These are phyloP conservation scores for Sebastes fasciatus DNA, from an alignment of 2,113 vertebrate genomes.

Conservation along the genomic window DNA sequence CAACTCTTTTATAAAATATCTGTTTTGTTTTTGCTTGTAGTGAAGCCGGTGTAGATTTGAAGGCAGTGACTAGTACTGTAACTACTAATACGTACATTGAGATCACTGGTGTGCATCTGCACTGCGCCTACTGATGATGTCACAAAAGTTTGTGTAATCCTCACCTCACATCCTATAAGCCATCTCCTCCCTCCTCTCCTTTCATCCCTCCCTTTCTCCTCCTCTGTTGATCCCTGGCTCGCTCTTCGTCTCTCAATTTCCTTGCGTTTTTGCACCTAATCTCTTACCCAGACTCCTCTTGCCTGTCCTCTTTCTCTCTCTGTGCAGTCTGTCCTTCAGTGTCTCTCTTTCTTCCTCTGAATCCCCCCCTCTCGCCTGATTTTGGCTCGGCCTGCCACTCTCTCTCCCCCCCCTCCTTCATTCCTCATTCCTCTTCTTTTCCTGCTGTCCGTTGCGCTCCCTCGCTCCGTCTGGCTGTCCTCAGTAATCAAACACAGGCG, in stretches of 20 bases:
- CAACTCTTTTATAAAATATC: conserved; percentile 4
- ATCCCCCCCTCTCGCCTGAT: conserved; percentile 31
- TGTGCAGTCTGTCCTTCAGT: conserved; percentile 39
- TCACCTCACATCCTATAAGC: conserved; percentile 57
- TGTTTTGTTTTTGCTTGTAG: no score
- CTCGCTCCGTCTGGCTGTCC: conserved; percentile 64
- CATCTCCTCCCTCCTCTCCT: conserved; percentile 49
- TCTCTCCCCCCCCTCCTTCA: not conserved
- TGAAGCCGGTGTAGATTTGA: conserved; percentile 1
- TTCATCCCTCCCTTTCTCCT: conserved; percentile 62
- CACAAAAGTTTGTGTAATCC: conserved; percentile 62
- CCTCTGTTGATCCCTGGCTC: conserved; percentile 63
- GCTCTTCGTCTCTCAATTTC: conserved; percentile 71
- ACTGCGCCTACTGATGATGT: conserved; percentile 62
- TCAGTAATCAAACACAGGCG: conserved; percentile 77
- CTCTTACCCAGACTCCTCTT: conserved; percentile 69
- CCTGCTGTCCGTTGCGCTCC: conserved; percentile 51
- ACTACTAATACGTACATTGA: not conserved
- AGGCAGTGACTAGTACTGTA: not conserved
- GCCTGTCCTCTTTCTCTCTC: conserved; percentile 53
- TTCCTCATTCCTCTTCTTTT: conserved; percentile 51
- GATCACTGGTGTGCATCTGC: conserved; percentile 46
- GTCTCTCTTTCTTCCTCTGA: conserved; percentile 52
- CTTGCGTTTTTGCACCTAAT: conserved; percentile 71
- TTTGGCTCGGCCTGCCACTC: conserved; percentile 21